phyloP scores from a whole-genome alignment of 2,113 vertebrate species.

The Thomomys bottae region DNA sequence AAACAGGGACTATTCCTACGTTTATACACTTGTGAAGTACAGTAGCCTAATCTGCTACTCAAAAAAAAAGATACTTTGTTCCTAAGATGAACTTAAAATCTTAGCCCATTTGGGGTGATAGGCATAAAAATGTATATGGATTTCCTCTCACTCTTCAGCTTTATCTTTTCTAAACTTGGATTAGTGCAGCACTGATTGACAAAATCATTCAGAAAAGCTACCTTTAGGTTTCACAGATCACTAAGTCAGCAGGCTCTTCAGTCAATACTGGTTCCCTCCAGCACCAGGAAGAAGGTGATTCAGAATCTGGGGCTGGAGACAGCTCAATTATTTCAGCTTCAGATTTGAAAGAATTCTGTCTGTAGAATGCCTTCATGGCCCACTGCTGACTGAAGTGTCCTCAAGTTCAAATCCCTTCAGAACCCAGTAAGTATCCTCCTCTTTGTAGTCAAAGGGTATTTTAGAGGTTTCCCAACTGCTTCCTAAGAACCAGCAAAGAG shows the following conservation, averaged over 20 bases:
- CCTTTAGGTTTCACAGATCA: no score
- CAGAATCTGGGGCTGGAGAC: no score
- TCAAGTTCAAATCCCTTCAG: constrained; percentile 97
- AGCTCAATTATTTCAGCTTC: constrained; percentile 77
- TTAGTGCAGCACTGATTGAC: background rate
- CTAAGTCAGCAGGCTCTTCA: background rate
- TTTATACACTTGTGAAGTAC: background rate
- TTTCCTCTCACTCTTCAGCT: background rate
- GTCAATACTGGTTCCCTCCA: background rate
- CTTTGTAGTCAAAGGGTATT: constrained; percentile 88
- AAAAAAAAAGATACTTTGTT: background rate
- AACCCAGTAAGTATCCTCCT: constrained; percentile 97
- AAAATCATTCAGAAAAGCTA: background rate
- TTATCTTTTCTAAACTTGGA: constrained; percentile 13
- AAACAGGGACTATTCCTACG: background rate
- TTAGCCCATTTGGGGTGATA: background rate
- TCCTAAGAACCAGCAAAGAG: constrained; percentile 33
- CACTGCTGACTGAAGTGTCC: constrained; percentile 93
- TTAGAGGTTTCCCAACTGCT: constrained; percentile 78
- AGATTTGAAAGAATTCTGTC: constrained; percentile 96
- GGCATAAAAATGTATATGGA: background rate
- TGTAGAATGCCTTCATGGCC: constrained; percentile 95
- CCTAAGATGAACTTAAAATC: background rate
- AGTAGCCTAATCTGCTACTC: background rate
- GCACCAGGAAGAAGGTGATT: background rate